Evolutionary conservation across 2,888 invertebrate species (phyloP).

Genomic region (Eristalis tenax): DNA sequence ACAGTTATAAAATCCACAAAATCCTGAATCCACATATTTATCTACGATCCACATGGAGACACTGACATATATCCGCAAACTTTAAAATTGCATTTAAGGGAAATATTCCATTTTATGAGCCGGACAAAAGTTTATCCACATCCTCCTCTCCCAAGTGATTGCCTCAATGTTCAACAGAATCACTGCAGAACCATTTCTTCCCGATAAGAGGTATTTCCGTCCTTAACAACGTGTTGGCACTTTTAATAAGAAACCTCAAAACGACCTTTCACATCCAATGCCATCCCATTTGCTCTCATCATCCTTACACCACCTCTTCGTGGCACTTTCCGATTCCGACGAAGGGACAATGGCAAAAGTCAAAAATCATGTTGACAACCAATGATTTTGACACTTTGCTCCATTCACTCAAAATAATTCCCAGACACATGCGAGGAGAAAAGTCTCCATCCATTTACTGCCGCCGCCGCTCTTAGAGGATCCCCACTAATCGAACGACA

Average conservation of each 20-base stretch:
- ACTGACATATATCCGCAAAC: neutral
- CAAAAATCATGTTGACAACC: constrained; percentile 69
- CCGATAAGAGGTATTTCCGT: constrained; percentile 37
- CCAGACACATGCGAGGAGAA: constrained; percentile 40
- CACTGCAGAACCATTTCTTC: constrained; percentile 21
- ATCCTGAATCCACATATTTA: neutral
- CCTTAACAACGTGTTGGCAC: neutral
- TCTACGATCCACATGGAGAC: neutral
- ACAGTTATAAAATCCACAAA: neutral
- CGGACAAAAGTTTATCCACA: constrained; percentile 28
- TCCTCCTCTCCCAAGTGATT: constrained; percentile 11
- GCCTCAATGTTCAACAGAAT: constrained; percentile 17
- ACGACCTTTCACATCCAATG: constrained; percentile 28
- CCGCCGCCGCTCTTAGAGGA: constrained; percentile 17
- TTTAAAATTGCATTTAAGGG: neutral
- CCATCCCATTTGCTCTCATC: constrained; percentile 34
- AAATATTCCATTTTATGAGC: neutral
- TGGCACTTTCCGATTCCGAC: constrained; percentile 28
- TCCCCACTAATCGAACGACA: neutral
- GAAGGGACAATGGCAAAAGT: constrained; percentile 59
- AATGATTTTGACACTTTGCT: constrained; percentile 71
- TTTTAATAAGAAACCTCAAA: constrained; percentile 47
- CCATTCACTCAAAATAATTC: constrained; percentile 64
- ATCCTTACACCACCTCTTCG: constrained; percentile 1
- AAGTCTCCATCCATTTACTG: constrained; percentile 55